These are phyloP conservation scores for Sebastiscus tertius DNA, from an alignment of 2,797 vertebrate genomes.

Conservation along the genomic window DNA sequence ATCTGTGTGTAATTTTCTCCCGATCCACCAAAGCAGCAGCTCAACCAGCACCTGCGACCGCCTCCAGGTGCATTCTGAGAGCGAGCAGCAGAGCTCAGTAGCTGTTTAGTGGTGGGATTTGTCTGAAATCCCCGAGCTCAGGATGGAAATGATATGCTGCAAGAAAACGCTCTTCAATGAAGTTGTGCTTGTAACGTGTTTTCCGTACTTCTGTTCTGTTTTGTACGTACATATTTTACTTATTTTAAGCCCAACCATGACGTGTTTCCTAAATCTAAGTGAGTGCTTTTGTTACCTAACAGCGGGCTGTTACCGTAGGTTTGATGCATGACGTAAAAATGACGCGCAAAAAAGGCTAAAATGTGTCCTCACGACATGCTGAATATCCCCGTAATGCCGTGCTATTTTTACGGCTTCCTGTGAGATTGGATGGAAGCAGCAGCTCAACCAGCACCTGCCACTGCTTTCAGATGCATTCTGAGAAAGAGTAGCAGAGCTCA, in stretches of 20 bases:
- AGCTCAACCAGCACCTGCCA: background rate
- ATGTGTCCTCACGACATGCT: no score
- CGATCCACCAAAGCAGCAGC: background rate
- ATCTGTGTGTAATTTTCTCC: background rate
- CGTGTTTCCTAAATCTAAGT: no score
- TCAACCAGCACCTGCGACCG: background rate
- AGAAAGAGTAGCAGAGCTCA: background rate
- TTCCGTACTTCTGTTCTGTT: no score
- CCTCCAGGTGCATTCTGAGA: background rate
- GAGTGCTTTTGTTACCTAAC: no score
- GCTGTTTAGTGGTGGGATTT: background rate
- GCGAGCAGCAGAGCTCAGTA: background rate
- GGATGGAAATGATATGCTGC: background rate
- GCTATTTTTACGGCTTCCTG: no score
- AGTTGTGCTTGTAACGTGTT: background rate
- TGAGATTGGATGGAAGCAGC: background rate
- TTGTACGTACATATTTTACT: no score
- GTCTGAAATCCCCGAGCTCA: background rate
- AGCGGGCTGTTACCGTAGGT: no score
- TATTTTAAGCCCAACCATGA: no score
- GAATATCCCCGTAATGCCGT: no score
- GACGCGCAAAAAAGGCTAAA: no score
- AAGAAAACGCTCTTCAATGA: background rate
- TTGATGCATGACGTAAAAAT: no score
- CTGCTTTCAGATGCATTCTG: background rate